Evolutionary conservation across 1,140 invertebrate genomes (phyloP).

Genomic region (Zaprionus davidi): DNA sequence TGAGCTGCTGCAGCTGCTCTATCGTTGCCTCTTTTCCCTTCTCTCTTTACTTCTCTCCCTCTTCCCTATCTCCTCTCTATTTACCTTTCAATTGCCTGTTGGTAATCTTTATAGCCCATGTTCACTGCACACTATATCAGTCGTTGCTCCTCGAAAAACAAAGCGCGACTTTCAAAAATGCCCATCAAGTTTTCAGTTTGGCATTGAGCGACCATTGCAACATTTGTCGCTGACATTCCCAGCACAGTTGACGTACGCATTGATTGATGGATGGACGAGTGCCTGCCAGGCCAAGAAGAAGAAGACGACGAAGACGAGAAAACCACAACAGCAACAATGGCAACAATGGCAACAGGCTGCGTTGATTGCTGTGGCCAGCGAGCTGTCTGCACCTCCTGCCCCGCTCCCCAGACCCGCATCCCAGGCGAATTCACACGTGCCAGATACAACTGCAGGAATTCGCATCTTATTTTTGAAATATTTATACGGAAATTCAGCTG

Average conservation of each 20-base stretch:
- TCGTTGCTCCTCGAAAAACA: constrained; percentile 12
- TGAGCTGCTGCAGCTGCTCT: constrained; percentile 52
- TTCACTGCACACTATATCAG: constrained; percentile 7
- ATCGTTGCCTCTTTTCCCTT: not conserved
- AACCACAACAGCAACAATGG: constrained; percentile 19
- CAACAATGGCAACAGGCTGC: constrained; percentile 26
- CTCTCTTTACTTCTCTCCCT: not conserved
- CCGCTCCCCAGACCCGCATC: not conserved
- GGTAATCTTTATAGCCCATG: constrained; percentile 45
- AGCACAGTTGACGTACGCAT: constrained; percentile 57
- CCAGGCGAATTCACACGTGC: constrained; percentile 32
- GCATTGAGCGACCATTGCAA: constrained; percentile 39
- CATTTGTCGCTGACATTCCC: constrained; percentile 68
- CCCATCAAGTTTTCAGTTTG: constrained; percentile 53
- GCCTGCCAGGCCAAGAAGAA: not conserved
- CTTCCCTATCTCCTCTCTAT: constrained; percentile 12
- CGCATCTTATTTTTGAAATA: constrained; percentile 10
- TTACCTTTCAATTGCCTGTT: constrained; percentile 47
- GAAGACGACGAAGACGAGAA: not conserved
- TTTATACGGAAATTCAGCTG: not conserved
- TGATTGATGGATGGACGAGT: constrained; percentile 61
- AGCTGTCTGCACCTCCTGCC: not conserved
- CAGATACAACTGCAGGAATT: constrained; percentile 19
- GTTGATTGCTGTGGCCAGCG: constrained; percentile 6
- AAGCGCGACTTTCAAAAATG: constrained; percentile 43